Base-by-base conservation (phyloP, 2,113 vertebrate genomes). In the Leucopsar rothschildi region DNA sequence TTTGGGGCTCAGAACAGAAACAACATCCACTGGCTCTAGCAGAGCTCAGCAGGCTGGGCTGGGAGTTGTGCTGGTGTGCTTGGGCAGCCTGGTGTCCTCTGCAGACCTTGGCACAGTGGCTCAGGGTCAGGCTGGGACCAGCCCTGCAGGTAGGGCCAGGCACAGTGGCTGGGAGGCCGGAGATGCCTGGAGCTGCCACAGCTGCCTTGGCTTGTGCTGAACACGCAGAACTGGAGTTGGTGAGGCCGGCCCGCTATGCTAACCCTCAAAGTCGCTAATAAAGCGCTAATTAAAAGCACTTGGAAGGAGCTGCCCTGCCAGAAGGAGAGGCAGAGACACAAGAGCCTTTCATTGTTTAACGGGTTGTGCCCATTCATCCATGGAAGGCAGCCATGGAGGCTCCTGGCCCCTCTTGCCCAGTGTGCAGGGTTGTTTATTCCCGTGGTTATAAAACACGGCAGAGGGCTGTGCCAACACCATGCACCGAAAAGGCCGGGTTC, bases 231-330 rank as follows among this genome's bases (percentile, higher is more conserved):
- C 59, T 12, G 45, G 84, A 57, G 55, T 4, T 53, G 63, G 66
- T 71, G 75, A 86, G 84, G 73, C 77, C 18, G 0, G 59, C 49
- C 84, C 1, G 7, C 90, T 88, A 16, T n/a, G 79, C 85, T 68
- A 39, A 88, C 45, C 85, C 93, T 93, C 92, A 59, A 75, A 94
- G 94, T 78, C 1, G 4, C 49, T 97, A 94, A 94, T 90, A 90
- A 95, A 94, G 45, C 3, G 0, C 84, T 97, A 96, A 97, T 97
- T 95, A 96, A 96, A 97, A 96, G 85, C 94, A 92, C 64, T 96
- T 95, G 95, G 92, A 59, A 77, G 16, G 82, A 94, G 93, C 71
- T 40, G 85, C 63, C 20, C 82, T 93, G 95, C 92, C 96, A 96
- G 66, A 64, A 95, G 92, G 85, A 94, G 82, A 90, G 90, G 69